phyloP scores from a whole-genome alignment of 2,797 vertebrate genomes.

The Rhincodon typus region DNA sequence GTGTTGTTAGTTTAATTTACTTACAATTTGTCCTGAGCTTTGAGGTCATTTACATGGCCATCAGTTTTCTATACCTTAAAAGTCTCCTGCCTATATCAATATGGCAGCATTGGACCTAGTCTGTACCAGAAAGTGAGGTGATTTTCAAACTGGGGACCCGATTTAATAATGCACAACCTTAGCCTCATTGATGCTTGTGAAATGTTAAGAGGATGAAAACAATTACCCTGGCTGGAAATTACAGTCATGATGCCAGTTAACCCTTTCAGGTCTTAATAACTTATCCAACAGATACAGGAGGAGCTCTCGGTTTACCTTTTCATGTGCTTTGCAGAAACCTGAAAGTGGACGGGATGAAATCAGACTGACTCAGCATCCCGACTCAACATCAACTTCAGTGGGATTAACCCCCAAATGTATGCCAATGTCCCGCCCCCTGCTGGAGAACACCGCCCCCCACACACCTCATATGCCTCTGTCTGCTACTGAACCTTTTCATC shows the following conservation, averaged over 20 bases:
- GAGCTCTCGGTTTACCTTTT: no score
- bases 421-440: no score
- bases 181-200: neutral
- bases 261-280: no score
- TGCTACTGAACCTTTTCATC: neutral
- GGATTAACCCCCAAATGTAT: neutral
- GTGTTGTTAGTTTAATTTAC: neutral
- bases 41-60: neutral
- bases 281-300: no score
- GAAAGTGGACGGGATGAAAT: no score
- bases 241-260: no score
- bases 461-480: neutral
- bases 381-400: no score
- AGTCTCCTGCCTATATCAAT: neutral
- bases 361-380: no score
- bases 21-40: neutral
- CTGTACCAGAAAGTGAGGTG: neutral
- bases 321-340: no score
- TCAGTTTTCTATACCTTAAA: neutral
- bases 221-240: no score
- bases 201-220: no score
- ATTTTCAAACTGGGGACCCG: neutral
- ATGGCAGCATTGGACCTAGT: neutral
- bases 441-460: no score
- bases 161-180: neutral